phyloP scores from a whole-genome alignment of 2,113 vertebrate species.

The Xiphophorus hellerii region DNA sequence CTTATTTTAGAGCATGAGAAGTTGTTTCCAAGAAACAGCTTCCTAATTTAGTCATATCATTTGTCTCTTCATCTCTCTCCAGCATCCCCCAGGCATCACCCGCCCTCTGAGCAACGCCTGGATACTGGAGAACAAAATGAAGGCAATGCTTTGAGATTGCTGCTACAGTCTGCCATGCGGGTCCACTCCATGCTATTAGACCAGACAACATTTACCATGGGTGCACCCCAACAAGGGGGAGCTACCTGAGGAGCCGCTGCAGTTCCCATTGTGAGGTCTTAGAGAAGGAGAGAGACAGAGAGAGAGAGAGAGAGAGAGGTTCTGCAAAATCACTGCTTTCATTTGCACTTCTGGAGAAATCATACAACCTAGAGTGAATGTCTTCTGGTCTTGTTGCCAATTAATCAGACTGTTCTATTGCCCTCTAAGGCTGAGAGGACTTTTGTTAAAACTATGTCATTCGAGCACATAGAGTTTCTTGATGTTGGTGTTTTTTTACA shows the following conservation, averaged over 20 bases:
- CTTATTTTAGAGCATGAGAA: conserved; percentile 22
- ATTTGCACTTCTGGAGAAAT: neutral
- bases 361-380: neutral
- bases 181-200: conserved; percentile 79
- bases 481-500: neutral
- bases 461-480: neutral
- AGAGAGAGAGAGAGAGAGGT: conserved; percentile 19
- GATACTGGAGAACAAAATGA: conserved; percentile 63
- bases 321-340: conserved; percentile 45
- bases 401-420: neutral
- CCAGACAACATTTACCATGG: conserved; percentile 90
- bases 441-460: neutral
- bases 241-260: conserved; percentile 96
- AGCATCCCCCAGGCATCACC: conserved; percentile 3
- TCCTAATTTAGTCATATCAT: conserved; percentile 22
- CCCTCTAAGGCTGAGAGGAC: neutral
- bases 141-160: conserved; percentile 46
- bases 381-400: neutral
- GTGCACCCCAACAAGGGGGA: conserved; percentile 92
- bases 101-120: conserved; percentile 10
- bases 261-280: conserved; percentile 95
- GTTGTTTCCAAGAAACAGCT: conserved; percentile 54
- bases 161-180: conserved; percentile 70
- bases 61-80: conserved; percentile 62
- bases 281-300: conserved; percentile 20